Conservation (phyloP, 2,113 vertebrate genomes). For the Callithrix jacchus region DNA sequence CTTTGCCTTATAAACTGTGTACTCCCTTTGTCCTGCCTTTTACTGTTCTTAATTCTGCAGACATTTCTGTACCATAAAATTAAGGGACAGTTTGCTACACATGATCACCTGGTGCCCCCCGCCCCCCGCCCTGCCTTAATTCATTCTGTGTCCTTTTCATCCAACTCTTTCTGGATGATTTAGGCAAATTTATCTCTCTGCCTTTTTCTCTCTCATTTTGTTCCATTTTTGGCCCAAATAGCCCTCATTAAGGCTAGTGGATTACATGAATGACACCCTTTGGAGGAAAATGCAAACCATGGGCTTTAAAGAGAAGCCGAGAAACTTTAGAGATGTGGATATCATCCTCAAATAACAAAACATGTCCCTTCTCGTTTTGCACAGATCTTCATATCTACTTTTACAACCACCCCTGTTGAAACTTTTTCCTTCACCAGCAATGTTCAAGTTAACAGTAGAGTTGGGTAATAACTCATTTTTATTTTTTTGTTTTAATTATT, state of each 20-base stretch:
- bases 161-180: not conserved
- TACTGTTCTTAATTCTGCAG: not conserved
- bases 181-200: not conserved
- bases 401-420: not conserved
- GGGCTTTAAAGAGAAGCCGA: constrained; percentile 25
- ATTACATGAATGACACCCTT: not conserved
- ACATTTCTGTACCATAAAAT: not conserved
- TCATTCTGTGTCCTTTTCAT: not conserved
- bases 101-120: no score
- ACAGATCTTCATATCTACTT: not conserved
- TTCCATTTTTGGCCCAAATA: not conserved
- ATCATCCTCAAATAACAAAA: constrained; percentile 7
- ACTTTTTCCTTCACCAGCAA: not conserved
- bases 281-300: not conserved
- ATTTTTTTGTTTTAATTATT: constrained; percentile 32
- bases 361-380: not conserved
- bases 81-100: not conserved
- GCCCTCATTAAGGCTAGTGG: not conserved
- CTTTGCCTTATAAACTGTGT: not conserved
- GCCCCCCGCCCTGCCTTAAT: not conserved
- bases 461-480: not conserved
- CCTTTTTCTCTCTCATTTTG: not conserved
- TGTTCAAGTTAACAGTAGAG: not conserved
- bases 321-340: not conserved
- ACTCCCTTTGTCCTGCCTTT: not conserved